These are phyloP conservation scores for Smittia aterrima DNA, from an alignment of 2,888 invertebrate genomes.

Conservation along the genomic window DNA sequence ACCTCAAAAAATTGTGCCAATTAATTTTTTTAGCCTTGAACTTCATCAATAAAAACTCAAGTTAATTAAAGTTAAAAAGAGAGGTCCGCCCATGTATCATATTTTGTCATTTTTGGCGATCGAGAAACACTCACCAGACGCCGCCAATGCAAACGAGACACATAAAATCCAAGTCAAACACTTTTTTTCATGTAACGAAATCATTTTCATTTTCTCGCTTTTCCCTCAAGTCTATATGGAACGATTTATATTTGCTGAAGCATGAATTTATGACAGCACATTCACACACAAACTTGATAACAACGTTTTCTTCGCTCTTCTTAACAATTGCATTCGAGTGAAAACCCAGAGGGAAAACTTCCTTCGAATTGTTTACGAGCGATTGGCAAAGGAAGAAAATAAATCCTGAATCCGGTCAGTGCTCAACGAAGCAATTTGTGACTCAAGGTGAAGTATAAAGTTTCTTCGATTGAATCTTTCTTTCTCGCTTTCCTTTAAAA, in stretches of 20 bases:
- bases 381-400: neutral
- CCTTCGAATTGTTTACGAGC: too few species aligned
- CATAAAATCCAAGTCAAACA: conserved; percentile 33
- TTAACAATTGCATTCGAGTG: neutral
- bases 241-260: conserved; percentile 26
- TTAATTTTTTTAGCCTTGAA: conserved; percentile 39
- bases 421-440: conserved; percentile 17
- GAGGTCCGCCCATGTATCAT: neutral
- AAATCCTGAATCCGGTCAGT: neutral
- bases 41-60: conserved; percentile 9
- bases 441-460: neutral
- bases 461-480: neutral
- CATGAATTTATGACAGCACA: conserved; percentile 35
- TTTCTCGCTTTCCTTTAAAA: neutral
- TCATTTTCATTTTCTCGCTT: conserved; percentile 17
- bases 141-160: conserved; percentile 37
- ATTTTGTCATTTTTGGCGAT: neutral
- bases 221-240: neutral
- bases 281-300: conserved; percentile 17
- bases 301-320: neutral
- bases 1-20: conserved; percentile 4
- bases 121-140: conserved; percentile 33
- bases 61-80: neutral
- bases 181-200: conserved; percentile 27
- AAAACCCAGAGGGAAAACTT: too few species aligned